Evolutionary conservation across 64 coral and sea anemone species (phyloP).

Genomic region (Dendronephthya gigantea): DNA sequence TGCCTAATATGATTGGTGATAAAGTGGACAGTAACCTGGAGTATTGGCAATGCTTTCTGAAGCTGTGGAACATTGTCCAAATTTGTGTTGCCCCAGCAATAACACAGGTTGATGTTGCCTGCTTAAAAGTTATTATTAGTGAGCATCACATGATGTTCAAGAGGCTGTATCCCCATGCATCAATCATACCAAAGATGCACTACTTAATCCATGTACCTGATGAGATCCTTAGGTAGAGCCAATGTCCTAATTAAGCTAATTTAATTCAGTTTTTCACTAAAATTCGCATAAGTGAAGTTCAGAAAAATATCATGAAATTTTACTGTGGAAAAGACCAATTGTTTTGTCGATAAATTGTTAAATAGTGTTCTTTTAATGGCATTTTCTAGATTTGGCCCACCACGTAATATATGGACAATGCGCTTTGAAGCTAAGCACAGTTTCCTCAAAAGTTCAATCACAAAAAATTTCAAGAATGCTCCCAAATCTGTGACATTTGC

Average conservation of each 20-base stretch:
- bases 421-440: too few relatives aligned
- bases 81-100: constrained; percentile 36
- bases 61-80: constrained; percentile 41
- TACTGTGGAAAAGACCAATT: too few relatives aligned
- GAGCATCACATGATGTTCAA: constrained; percentile 33
- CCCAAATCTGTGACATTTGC: constrained; percentile 30
- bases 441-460: constrained; percentile 23
- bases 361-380: too few relatives aligned
- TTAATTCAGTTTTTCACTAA: background rate
- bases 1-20: constrained; percentile 41
- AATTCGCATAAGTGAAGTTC: too few relatives aligned
- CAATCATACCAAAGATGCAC: constrained; percentile 39
- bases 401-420: constrained; percentile 40
- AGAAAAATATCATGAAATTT: too few relatives aligned
- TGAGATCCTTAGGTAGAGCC: constrained; percentile 17
- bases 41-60: constrained; percentile 37
- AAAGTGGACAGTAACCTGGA: constrained; percentile 22
- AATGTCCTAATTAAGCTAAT: too few relatives aligned
- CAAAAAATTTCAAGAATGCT: constrained; percentile 43
- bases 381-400: constrained; percentile 42
- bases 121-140: too few relatives aligned
- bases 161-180: constrained; percentile 8
- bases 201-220: constrained; percentile 30
- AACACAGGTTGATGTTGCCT: constrained; percentile 11
- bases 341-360: too few relatives aligned